Base-by-base conservation (phyloP, 2,888 invertebrate genomes). In the Ypsolopha sequella region DNA sequence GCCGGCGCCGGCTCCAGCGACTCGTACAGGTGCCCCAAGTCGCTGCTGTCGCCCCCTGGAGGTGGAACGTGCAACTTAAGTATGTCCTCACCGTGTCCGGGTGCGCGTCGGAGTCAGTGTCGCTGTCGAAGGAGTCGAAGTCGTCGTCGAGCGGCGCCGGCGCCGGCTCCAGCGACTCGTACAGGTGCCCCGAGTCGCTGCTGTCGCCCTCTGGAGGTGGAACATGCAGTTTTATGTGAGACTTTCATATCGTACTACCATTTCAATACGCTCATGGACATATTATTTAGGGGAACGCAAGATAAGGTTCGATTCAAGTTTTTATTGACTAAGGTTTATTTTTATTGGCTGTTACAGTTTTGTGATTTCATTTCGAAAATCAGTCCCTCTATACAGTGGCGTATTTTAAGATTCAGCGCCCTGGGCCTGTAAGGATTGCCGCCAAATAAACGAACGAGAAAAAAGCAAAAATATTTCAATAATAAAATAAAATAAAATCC, bases 81-180 rank as follows among this genome's bases (percentile, higher is more conserved):
- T 24, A 24, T 24, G 24, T 24, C 4, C 24, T 50, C 35, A 80
- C 84, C 78, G 78, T 78, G 1, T 78, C 77, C 58, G 73, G 70
- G 3, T 77, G 53, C 34, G 36, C 76, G 39, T 90, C 91, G 45
- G 88, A 84, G 58, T 92, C 92, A 1, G 88, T 87, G 60, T 91
- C 91, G 60, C 90, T 90, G 62, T 93, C 92, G 64, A 93, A 93
- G 47, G 92, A 92, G 71, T 93, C 93, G 61, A 90, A 91, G 68
- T 91, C 91, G 59, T 91, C 91, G 58, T 80, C 77, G 54, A 80
- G 64, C n/a, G 72, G 76, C 36, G 60, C 55, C 11, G 63, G 68
- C 52, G 68, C 64, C 33, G 77, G 80, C 60, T 81, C 84, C 58
- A 92, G 75, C 34, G 90, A 90, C 77, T 93, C 93, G 75, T 93